Evolutionary conservation across 1,140 invertebrate species (phyloP), one percentile per base, ranked within the genome.

Genomic region (Lepidotrigona ventralis): DNA sequence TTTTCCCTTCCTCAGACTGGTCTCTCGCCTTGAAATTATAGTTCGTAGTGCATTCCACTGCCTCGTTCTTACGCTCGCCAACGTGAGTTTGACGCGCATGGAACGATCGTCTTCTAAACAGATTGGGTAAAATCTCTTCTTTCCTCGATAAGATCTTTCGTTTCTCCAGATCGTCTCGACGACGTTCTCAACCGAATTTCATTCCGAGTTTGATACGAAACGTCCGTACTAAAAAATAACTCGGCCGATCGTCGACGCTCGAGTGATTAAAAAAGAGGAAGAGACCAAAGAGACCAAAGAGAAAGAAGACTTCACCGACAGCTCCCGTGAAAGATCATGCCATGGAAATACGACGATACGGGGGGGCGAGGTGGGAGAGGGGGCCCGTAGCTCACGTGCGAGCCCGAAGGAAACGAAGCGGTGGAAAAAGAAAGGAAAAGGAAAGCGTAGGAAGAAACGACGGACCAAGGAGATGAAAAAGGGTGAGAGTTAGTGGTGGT

Each of bases 401-500:
- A 54, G 71, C 6, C 39, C 63, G 23, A 17, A 53, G 66, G 69
- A 51, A 58, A 33, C n/a, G 64, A 69, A 69, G 54, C 33, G 17
- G 56, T 68, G 78, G 58, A 70, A 71, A 26, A 66, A 77, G 83
- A 46, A 69, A 85, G 53, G 71, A 60, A 83, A n/a, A 78, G 72
- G 83, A 81, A 71, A 83, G 58, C 86, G 60, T n/a, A 68, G 64
- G 78, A 71, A 86, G 82, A 83, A 84, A 56, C 58, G 71, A 53
- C 66, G 33, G 73, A 60, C 77, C 71, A 81, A 83, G 75, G 63
- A 56, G 72, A 81, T 78, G 70, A 74, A 75, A 73, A 79, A 81
- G 85, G 81, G 85, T 86, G 89, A 80, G 90, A 91, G 91, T 92
- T 88, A 88, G 86, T 85, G 88, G 88, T 73, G 85, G 88, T 85